Evolutionary conservation across 1,140 invertebrate genomes (phyloP).

Genomic region (Procambarus clarkii): DNA sequence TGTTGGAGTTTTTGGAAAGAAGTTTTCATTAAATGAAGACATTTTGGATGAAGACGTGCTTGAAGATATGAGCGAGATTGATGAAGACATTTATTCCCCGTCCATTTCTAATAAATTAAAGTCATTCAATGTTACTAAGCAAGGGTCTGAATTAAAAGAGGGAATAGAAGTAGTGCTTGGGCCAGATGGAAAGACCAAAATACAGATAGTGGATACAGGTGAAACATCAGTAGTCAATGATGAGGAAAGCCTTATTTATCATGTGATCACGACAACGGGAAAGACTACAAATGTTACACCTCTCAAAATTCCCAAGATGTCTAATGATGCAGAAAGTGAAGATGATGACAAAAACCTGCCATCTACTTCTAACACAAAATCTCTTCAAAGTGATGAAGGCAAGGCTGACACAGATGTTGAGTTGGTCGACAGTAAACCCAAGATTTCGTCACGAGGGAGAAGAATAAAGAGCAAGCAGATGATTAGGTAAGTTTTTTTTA

Average conservation of each 20-base stretch:
- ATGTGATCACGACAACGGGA: conserved; percentile 48
- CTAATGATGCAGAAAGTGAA: neutral
- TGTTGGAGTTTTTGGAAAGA: conserved; percentile 31
- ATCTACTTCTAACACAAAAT: neutral
- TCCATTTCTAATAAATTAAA: neutral
- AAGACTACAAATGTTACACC: conserved; percentile 26
- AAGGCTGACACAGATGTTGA: neutral
- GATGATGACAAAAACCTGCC: neutral
- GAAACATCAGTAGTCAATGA: conserved; percentile 24
- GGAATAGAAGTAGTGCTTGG: conserved; percentile 24
- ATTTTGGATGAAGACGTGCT: conserved; percentile 2
- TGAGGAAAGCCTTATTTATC: conserved; percentile 33
- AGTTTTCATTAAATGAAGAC: conserved; percentile 26
- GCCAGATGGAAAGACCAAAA: conserved; percentile 25
- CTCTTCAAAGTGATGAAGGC: neutral
- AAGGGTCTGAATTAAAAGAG: neutral
- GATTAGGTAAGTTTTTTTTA: conserved; percentile 1
- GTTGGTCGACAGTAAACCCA: neutral
- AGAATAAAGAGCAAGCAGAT: conserved; percentile 17
- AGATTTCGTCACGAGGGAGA: neutral
- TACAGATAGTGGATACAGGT: conserved; percentile 52
- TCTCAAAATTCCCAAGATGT: conserved; percentile 26
- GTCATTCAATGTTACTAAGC: neutral
- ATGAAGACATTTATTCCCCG: neutral
- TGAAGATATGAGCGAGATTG: conserved; percentile 17